phyloP scores from a whole-genome alignment of 1,140 invertebrate species.

The Euglossa dilemma region DNA sequence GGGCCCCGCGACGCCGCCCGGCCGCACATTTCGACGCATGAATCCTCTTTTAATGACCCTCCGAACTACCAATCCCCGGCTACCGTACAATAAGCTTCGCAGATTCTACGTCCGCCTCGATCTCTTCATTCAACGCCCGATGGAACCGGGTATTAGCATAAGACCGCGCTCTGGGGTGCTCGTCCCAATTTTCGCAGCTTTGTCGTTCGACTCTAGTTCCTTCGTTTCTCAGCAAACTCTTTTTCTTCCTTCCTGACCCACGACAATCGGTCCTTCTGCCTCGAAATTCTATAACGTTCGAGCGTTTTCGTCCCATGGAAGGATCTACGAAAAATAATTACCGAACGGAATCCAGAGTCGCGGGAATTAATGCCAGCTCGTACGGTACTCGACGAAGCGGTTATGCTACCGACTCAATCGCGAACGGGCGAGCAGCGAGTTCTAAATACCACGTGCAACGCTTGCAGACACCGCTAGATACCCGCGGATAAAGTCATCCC shows the following conservation, averaged over 20 bases:
- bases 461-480: background rate
- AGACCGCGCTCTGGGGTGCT: background rate
- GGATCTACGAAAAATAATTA: background rate
- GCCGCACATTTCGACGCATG: slow-evolving; percentile 20
- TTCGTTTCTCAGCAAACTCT: background rate
- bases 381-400: background rate
- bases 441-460: background rate
- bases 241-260: too few species aligned
- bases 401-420: background rate
- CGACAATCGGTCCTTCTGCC: too few species aligned
- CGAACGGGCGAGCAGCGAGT: background rate
- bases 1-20: slow-evolving; percentile 33
- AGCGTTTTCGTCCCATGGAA: too few species aligned
- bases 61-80: background rate
- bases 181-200: too few species aligned
- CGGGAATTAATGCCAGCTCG: background rate
- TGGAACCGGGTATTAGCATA: background rate
- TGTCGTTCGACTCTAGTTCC: background rate
- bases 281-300: too few species aligned
- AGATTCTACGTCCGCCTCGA: background rate
- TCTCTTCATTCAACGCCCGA: background rate
- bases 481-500: background rate
- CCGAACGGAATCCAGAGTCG: background rate
- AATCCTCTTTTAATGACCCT: slow-evolving; percentile 45
- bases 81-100: slow-evolving; percentile 16